phyloP scores from a whole-genome alignment of 1,140 invertebrate genomes.

The Cotesia glomerata region DNA sequence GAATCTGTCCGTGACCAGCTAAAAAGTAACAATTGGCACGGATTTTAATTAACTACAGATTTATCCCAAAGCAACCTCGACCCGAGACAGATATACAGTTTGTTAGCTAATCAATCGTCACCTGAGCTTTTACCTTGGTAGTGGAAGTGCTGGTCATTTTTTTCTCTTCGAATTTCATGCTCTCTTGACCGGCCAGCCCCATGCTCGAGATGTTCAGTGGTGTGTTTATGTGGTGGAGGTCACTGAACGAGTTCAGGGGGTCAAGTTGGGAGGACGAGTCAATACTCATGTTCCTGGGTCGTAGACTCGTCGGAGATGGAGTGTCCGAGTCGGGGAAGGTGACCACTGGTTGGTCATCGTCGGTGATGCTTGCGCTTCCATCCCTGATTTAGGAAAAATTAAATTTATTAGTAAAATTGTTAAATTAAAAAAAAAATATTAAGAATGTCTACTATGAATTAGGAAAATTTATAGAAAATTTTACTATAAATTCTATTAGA shows the following conservation, averaged over 20 bases:
- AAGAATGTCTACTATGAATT: too few species aligned
- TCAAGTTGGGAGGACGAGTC: slow-evolving; percentile 56
- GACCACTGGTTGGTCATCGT: slow-evolving; percentile 69
- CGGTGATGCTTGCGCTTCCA: slow-evolving; percentile 53
- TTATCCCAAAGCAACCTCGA: slow-evolving; percentile 8
- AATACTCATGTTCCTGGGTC: slow-evolving; percentile 46
- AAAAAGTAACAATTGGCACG: slow-evolving; percentile 6
- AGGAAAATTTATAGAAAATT: too few species aligned
- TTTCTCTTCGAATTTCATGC: slow-evolving; percentile 81
- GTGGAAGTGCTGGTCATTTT: slow-evolving; percentile 78
- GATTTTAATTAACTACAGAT: neutral
- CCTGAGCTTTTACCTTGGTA: slow-evolving; percentile 66
- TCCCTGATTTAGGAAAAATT: slow-evolving; percentile 44
- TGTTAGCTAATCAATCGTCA: slow-evolving; percentile 7
- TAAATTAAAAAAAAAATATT: too few species aligned
- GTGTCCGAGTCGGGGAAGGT: slow-evolving; percentile 81
- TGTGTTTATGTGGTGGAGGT: slow-evolving; percentile 52
- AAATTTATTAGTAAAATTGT: too few species aligned
- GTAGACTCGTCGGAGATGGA: slow-evolving; percentile 58
- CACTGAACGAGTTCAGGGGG: slow-evolving; percentile 59
- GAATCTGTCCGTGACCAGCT: slow-evolving; percentile 80
- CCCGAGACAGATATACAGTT: neutral
- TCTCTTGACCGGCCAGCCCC: slow-evolving; percentile 64
- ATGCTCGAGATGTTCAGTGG: slow-evolving; percentile 52
- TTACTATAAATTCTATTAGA: too few species aligned